Conservation (phyloP, 2,888 invertebrate species). For the Drosophila monieri region DNA sequence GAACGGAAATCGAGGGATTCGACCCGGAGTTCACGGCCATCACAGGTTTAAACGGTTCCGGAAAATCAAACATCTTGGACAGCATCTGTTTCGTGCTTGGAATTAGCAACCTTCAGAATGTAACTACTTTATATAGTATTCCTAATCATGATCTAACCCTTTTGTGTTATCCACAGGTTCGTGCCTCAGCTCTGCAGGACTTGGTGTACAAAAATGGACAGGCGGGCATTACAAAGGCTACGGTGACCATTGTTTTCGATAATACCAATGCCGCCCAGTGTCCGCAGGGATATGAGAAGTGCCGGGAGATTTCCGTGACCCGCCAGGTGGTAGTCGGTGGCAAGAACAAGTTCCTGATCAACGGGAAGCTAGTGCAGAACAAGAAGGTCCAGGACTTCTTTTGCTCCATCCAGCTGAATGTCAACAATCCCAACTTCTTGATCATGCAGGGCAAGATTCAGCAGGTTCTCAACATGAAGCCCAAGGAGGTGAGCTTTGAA, state of each 20-base stretch:
- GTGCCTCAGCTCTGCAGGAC: conserved; percentile 95
- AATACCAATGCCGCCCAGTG: conserved; percentile 92
- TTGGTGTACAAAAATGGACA: conserved; percentile 99
- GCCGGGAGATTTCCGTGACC: conserved; percentile 95
- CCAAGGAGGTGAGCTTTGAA: conserved; percentile 89
- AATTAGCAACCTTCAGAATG: conserved; percentile 95
- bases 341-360: conserved; percentile 96
- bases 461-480: conserved; percentile 99
- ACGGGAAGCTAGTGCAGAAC: conserved; percentile 95
- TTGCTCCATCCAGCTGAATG: conserved; percentile 97
- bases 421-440: conserved; percentile 99
- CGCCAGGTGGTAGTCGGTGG: conserved; percentile 94
- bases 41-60: conserved; percentile 98
- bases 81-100: conserved; percentile 99
- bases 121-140: conserved; percentile 83
- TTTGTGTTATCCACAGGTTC: conserved; percentile 87
- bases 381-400: conserved; percentile 97
- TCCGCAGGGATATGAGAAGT: conserved; percentile 96
- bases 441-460: conserved; percentile 99
- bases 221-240: conserved; percentile 97
- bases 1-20: conserved; percentile 96
- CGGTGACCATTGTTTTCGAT: conserved; percentile 97
- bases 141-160: background rate
- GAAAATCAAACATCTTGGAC: conserved; percentile 98
- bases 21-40: conserved; percentile 98